Conservation (phyloP, 1,140 invertebrate genomes). For the Maniola jurtina region DNA sequence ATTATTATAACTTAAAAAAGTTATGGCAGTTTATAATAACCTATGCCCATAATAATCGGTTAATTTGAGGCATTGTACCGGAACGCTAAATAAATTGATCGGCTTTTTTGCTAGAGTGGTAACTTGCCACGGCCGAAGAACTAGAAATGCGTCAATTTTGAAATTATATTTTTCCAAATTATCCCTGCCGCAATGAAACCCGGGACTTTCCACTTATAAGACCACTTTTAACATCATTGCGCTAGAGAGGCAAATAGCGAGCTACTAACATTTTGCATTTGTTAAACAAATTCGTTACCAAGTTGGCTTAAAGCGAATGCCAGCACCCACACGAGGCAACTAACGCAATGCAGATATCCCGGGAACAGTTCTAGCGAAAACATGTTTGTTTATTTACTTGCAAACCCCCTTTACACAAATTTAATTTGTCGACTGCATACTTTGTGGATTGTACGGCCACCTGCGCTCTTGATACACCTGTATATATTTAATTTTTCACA, state of each 20-base stretch:
- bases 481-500: too few relatives aligned
- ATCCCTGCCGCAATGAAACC: too few relatives aligned
- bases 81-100: too few relatives aligned
- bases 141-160: too few relatives aligned
- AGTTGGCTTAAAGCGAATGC: not conserved
- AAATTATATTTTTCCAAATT: too few relatives aligned
- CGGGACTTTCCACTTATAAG: too few relatives aligned
- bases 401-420: not conserved
- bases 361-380: not conserved
- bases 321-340: not conserved
- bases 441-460: not conserved
- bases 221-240: not conserved
- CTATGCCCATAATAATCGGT: too few relatives aligned
- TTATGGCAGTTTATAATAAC: too few relatives aligned
- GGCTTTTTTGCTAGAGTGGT: too few relatives aligned
- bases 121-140: too few relatives aligned
- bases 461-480: not conserved
- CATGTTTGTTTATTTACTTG: not conserved
- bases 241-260: not conserved
- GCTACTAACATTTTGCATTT: not conserved
- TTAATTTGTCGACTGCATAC: conserved; percentile 5
- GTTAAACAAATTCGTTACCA: conserved; percentile 3
- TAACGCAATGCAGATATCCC: conserved; percentile 6
- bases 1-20: too few relatives aligned
- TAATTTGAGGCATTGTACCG: too few relatives aligned